Evolutionary conservation across 2,797 vertebrate species (phyloP).

Genomic region (Sebastes kiyomatsui): DNA sequence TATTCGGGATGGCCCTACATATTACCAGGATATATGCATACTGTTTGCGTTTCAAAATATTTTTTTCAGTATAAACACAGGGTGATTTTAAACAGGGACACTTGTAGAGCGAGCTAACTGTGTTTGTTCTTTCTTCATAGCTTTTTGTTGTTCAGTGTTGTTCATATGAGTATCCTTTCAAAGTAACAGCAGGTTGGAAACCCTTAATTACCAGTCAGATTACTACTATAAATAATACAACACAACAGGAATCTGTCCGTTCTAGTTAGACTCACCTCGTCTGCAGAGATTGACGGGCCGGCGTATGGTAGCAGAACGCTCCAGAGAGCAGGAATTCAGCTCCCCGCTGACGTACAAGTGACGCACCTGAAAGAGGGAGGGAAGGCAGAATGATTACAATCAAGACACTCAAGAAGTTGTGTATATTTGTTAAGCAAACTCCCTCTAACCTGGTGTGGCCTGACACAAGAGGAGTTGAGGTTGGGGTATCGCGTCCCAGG

Average conservation of each 20-base stretch:
- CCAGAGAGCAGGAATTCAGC: constrained; percentile 85
- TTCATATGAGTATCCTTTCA: not conserved
- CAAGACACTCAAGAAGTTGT: not conserved
- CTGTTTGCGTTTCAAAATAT: not conserved
- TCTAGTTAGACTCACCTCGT: constrained; percentile 76
- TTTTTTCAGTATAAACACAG: not conserved
- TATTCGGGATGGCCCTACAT: too few species aligned
- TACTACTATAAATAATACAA: not conserved
- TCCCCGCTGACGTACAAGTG: constrained; percentile 91
- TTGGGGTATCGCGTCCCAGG: constrained; percentile 95
- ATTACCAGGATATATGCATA: not conserved
- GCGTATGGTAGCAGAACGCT: constrained; percentile 88
- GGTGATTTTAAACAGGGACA: not conserved
- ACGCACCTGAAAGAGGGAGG: constrained; percentile 84
- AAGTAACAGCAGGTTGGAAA: not conserved
- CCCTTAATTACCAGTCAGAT: not conserved
- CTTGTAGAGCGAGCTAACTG: not conserved
- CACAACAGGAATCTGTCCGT: not conserved
- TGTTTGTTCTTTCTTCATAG: constrained; percentile 19
- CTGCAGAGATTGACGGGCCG: constrained; percentile 90
- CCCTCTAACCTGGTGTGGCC: constrained; percentile 88
- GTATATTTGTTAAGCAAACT: not conserved
- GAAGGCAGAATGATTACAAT: not conserved
- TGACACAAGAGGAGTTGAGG: constrained; percentile 91
- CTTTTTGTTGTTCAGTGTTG: not conserved